These are phyloP conservation scores for Phacellophora camtschatica DNA, from an alignment of 30 jellyfish, hydroid and myxozoan species.

Conservation along the genomic window DNA sequence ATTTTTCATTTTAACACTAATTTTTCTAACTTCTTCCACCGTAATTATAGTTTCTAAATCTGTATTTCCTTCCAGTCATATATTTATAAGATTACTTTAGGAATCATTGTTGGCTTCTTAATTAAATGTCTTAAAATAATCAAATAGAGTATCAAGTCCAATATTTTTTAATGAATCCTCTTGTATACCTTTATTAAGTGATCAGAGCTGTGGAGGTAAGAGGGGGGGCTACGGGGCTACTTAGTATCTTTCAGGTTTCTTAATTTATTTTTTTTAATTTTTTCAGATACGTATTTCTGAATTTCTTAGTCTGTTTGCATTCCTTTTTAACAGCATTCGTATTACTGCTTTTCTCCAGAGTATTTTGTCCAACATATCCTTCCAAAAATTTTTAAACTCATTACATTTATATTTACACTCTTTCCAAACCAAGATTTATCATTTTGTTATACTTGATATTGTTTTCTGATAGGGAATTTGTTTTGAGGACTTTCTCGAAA, in stretches of 20 bases:
- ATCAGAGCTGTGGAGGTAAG: background rate
- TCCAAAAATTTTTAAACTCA: background rate
- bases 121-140: background rate
- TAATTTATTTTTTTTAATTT: background rate
- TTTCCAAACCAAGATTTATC: background rate
- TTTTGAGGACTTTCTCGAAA: background rate
- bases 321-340: conserved; percentile 11
- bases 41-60: background rate
- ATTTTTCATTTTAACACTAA: background rate
- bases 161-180: background rate
- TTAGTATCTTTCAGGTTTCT: background rate
- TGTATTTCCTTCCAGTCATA: background rate
- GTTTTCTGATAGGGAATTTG: background rate
- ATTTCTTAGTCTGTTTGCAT: background rate
- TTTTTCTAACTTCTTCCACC: background rate
- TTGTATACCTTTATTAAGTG: background rate
- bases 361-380: background rate
- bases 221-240: too few relatives aligned
- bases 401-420: background rate
- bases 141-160: background rate
- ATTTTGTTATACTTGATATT: background rate
- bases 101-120: background rate
- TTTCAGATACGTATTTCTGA: background rate
- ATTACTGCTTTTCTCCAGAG: background rate
- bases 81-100: background rate